Conservation (phyloP, 2,888 invertebrate species). For the Brachypalpus laphriformis region DNA sequence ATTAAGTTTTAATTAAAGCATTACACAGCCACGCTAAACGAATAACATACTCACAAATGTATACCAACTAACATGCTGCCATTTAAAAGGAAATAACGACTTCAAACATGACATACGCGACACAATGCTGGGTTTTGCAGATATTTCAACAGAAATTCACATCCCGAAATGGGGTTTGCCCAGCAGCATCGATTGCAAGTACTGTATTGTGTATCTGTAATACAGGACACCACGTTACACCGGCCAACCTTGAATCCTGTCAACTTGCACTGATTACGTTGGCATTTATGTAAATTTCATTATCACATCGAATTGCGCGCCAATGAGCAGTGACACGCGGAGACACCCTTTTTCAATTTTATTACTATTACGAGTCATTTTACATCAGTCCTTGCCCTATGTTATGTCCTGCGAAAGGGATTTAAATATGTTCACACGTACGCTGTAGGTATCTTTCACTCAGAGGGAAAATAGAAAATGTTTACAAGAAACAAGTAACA, state of each 20-base stretch:
- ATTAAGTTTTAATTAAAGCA: slow-evolving; percentile 45
- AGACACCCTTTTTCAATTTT: slow-evolving; percentile 47
- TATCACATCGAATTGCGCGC: slow-evolving; percentile 10
- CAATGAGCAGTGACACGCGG: slow-evolving; percentile 32
- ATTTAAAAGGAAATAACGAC: no score
- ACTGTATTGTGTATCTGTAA: no score
- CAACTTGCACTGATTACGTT: slow-evolving; percentile 22
- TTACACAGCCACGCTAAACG: no score
- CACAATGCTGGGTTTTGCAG: not conserved
- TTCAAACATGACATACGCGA: not conserved
- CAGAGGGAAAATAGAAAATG: not conserved
- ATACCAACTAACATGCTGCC: no score
- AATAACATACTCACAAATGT: no score
- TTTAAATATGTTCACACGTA: not conserved
- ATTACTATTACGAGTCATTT: slow-evolving; percentile 27
- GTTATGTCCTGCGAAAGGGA: not conserved
- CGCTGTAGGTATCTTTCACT: not conserved
- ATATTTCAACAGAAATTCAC: not conserved
- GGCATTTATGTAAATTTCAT: slow-evolving; percentile 49
- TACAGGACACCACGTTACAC: no score
- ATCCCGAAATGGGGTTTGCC: no score
- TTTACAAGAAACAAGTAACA: not conserved
- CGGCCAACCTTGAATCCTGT: no score
- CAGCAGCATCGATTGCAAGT: no score
- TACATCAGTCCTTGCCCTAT: slow-evolving; percentile 17